A percentile compares a stretch with the other conserved stretches of the same genome.
Evolutionary conservation across 2,113 vertebrate genomes (phyloP).

Genomic region (Caranx melampygus): DNA sequence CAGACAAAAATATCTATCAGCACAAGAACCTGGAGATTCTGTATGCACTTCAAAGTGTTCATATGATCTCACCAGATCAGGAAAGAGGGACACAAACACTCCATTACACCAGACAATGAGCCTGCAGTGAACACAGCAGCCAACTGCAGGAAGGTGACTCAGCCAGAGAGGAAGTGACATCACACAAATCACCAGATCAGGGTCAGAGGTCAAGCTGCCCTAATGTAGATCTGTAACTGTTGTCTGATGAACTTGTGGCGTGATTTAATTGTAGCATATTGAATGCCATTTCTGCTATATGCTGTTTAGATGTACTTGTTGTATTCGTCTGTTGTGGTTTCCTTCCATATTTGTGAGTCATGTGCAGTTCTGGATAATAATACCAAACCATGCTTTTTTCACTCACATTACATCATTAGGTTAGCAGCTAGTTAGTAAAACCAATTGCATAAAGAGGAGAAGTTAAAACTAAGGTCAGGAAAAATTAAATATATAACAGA

Average conservation of each 20-base stretch:
- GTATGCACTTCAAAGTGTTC: no score
- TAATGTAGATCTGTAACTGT: no score
- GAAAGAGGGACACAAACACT: no score
- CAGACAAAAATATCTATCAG: neutral
- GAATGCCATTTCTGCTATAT: no score
- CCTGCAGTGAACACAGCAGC: neutral
- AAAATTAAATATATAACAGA: neutral
- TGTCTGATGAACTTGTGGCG: no score
- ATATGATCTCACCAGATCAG: neutral
- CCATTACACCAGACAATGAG: neutral
- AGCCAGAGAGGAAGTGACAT: neutral
- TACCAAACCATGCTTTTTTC: neutral
- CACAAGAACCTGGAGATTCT: neutral
- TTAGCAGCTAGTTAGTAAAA: neutral
- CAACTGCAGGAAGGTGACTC: neutral
- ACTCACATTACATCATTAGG: neutral
- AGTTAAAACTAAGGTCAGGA: neutral
- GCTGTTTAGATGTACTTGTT: neutral
- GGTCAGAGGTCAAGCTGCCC: no score
- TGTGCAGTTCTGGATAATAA: neutral
- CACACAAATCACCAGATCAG: neutral
- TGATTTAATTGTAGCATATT: no score
- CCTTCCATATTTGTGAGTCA: neutral
- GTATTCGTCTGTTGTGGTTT: neutral
- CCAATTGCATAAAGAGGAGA: neutral